Percentiles rank a stretch among this genome's conserved stretches.
These are phyloP conservation scores for Enteromius trimaculatus DNA, from an alignment of 2,797 vertebrate species.

Conservation along the genomic window DNA sequence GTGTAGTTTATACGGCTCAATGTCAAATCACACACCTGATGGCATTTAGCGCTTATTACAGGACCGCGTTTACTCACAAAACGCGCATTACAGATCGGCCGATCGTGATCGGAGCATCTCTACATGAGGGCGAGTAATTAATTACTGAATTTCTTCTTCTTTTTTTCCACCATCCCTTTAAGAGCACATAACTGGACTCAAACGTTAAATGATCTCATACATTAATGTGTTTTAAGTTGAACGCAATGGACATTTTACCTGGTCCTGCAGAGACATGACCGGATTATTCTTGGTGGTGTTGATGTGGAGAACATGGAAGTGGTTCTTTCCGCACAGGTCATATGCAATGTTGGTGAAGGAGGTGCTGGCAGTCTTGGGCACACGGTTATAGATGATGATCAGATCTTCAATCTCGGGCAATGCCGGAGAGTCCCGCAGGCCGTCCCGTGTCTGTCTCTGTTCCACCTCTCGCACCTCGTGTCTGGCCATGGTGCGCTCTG, in stretches of 20 bases:
- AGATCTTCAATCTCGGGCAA: slow-evolving; percentile 84
- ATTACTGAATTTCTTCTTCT: not conserved
- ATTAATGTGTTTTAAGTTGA: not conserved
- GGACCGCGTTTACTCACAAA: too few relatives aligned
- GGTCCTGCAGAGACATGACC: slow-evolving; percentile 98
- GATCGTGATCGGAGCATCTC: too few relatives aligned
- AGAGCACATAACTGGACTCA: not conserved
- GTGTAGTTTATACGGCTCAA: too few relatives aligned
- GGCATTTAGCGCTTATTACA: too few relatives aligned
- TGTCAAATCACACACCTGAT: too few relatives aligned
- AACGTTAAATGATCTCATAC: not conserved
- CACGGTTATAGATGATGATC: slow-evolving; percentile 97
- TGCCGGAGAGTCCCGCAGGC: slow-evolving; percentile 74
- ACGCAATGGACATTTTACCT: slow-evolving; percentile 77
- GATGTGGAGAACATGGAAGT: slow-evolving; percentile 97
- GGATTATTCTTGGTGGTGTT: slow-evolving; percentile 99
- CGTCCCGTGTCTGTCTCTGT: slow-evolving; percentile 90
- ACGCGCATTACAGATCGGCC: too few relatives aligned
- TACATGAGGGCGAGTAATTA: too few relatives aligned
- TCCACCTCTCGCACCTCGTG: slow-evolving; percentile 97
- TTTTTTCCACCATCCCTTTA: not conserved
- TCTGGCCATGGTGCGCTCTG: slow-evolving; percentile 95
- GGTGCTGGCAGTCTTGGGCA: slow-evolving; percentile 98
- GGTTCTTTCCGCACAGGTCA: slow-evolving; percentile 95
- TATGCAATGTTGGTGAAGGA: slow-evolving; percentile 99